phyloP scores from a whole-genome alignment of 53 echinoderm and acorn worm species.

The Arbacia lixula region DNA sequence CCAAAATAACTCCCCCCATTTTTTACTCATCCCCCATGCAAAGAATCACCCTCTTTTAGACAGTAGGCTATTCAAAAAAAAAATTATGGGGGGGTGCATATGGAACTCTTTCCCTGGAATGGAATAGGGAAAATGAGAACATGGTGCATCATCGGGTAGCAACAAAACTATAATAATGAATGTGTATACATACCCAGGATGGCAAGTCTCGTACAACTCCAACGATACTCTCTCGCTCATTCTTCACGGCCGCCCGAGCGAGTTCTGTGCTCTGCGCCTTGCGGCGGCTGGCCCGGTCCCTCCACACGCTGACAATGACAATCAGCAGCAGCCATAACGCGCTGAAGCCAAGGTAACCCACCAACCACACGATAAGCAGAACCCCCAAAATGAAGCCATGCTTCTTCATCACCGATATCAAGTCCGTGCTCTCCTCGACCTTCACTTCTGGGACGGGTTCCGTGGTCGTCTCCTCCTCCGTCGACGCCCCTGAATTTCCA shows the following conservation, averaged over 20 bases:
- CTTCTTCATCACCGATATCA: slow-evolving; percentile 64
- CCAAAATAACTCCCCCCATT: too few species aligned
- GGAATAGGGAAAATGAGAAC: too few species aligned
- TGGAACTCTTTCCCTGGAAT: too few species aligned
- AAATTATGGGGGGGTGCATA: too few species aligned
- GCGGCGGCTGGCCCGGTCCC: slow-evolving; percentile 68
- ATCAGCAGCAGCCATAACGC: slow-evolving; percentile 81
- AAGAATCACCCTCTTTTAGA: too few species aligned
- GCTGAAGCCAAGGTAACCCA: slow-evolving; percentile 88
- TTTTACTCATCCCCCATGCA: too few species aligned
- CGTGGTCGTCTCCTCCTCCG: not conserved
- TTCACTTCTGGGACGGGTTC: slow-evolving; percentile 17
- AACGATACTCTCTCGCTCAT: slow-evolving; percentile 82
- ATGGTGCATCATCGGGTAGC: too few species aligned
- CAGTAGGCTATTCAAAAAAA: too few species aligned
- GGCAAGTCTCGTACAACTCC: slow-evolving; percentile 88
- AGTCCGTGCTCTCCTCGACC: slow-evolving; percentile 30
- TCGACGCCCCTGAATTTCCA: not conserved
- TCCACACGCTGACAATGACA: slow-evolving; percentile 74
- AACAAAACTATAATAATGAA: too few species aligned
- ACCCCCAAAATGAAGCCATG: slow-evolving; percentile 71
- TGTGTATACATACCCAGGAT: slow-evolving; percentile 98
- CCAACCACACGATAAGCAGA: slow-evolving; percentile 77
- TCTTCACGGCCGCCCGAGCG: slow-evolving; percentile 77
- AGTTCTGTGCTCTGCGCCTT: slow-evolving; percentile 70